phyloP scores from a whole-genome alignment of 2,888 invertebrate genomes.

The Petrolisthes manimaculis region DNA sequence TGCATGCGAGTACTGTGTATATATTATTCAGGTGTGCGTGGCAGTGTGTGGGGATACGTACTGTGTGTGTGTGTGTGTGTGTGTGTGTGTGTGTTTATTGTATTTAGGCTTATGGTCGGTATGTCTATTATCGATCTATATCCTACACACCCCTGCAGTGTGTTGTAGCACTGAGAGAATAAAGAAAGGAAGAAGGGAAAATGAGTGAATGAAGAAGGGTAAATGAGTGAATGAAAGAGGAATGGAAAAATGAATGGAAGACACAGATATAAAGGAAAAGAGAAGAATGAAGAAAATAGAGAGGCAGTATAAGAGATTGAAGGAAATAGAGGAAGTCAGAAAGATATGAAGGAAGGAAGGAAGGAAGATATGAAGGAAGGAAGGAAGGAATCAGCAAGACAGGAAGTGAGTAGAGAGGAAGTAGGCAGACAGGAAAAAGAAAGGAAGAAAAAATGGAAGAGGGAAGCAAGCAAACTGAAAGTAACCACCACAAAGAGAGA shows the following conservation, averaged over 20 bases:
- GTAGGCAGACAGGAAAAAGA: not conserved
- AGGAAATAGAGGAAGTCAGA: conserved; percentile 6
- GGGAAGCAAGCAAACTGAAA: not conserved
- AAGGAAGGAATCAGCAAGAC: no score
- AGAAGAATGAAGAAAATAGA: not conserved
- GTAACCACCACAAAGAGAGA: not conserved
- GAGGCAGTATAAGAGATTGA: not conserved
- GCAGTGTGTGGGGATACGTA: not conserved
- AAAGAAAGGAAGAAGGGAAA: not conserved
- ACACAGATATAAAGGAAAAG: not conserved
- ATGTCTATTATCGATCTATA: no score
- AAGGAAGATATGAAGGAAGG: conserved; percentile 13
- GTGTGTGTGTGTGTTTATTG: conserved; percentile 34
- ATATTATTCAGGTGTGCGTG: not conserved
- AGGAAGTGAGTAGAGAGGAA: not conserved
- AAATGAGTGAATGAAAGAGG: not conserved
- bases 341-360: conserved; percentile 2
- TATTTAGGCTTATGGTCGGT: not conserved
- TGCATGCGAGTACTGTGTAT: no score
- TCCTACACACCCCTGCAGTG: not conserved
- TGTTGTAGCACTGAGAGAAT: not conserved
- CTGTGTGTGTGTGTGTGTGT: conserved; percentile 19
- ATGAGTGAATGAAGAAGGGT: not conserved
- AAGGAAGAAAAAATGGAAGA: not conserved
- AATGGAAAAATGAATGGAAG: not conserved